Percentiles rank a stretch among this genome's conserved stretches.
These are phyloP conservation scores for Pungitius pungitius DNA, from an alignment of 2,113 vertebrate species.

Conservation along the genomic window DNA sequence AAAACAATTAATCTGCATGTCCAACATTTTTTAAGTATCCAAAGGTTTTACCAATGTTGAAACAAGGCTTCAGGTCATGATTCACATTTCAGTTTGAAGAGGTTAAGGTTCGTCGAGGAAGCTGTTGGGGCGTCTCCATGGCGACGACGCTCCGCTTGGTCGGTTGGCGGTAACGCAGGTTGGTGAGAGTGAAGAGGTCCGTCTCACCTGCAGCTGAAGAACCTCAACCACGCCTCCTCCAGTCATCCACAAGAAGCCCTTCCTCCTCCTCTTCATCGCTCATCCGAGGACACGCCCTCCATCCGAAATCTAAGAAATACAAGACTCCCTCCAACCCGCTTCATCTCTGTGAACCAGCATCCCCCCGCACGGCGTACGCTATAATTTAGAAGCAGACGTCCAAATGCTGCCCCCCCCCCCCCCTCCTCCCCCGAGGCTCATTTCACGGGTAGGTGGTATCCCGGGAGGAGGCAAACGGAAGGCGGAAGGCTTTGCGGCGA, in stretches of 20 bases:
- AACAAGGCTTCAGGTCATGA: too few relatives aligned
- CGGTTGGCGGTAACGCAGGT: slow-evolving; percentile 31
- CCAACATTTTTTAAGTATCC: too few relatives aligned
- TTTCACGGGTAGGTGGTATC: slow-evolving; percentile 39
- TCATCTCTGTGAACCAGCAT: slow-evolving; percentile 11
- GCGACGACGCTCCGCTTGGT: slow-evolving; percentile 18
- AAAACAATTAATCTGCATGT: too few relatives aligned
- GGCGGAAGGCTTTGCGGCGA: slow-evolving; percentile 18
- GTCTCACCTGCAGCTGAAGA: slow-evolving; percentile 25
- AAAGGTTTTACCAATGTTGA: too few relatives aligned
- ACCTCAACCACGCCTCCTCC: background rate
- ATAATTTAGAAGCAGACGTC: slow-evolving; percentile 56
- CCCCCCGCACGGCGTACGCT: slow-evolving; percentile 23
- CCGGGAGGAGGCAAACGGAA: slow-evolving; percentile 20
- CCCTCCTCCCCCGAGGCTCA: background rate
- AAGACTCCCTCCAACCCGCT: background rate
- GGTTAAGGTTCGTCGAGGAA: too few relatives aligned
- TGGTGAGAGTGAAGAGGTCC: background rate
- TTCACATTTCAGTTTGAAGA: too few relatives aligned
- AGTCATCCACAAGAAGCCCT: background rate
- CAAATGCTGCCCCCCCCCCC: slow-evolving; percentile 16
- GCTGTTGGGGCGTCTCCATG: too few relatives aligned
- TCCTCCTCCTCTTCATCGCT: background rate
- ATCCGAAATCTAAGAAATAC: too few relatives aligned
- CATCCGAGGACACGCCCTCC: background rate